Base-by-base conservation (phyloP, 2,797 vertebrate species). In the Atherinosoma microstoma region DNA sequence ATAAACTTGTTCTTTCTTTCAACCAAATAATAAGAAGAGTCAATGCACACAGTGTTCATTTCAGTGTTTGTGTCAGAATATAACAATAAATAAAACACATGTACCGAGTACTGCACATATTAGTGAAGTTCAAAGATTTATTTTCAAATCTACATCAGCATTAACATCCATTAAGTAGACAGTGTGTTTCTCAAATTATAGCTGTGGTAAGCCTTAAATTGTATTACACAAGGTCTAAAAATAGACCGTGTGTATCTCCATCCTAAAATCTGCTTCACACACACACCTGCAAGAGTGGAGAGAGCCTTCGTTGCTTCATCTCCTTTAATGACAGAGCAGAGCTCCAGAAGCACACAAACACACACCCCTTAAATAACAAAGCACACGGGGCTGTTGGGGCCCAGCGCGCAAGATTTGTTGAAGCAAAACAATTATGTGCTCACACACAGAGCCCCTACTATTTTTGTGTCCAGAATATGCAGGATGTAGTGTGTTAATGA, bases 281-380 rank as follows among this genome's bases (percentile, higher is more conserved):
- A 40, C 58, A 64, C 56, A 45, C 27, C 4, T 18, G 58, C 51
- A n/a, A 64, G 42, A 12, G 63, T 24, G 6, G 24, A 27, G 24
- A 27, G 32, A 67, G 76, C 70, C 75, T 70, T 76, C 68, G 79
- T 59, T 60, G 58, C 69, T 75, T 80, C 65, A 85, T 85, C 75
- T 76, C 36, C 66, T 70, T 70, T 84, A 85, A 90, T 79, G 32
- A 87, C 60, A 79, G 74, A 78, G 78, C 75, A 59, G 67, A 10
- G 54, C 53, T 63, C 59, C 63, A 64, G 35, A 68, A 11, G 8
- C 30, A 67, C 29, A 69, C 61, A 74, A 49, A 70, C 68, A 70
- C 54, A 73, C 34, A 2, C 53, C 30, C 35, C 22, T 61, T 45
- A 64, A 73, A 75, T 76, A 66, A 83, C 66, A 83, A 78, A 74